A percentile compares a stretch with the other conserved stretches of the same genome.
These are phyloP conservation scores for Drosophila robusta DNA, from an alignment of 2,888 invertebrate species.

Conservation along the genomic window DNA sequence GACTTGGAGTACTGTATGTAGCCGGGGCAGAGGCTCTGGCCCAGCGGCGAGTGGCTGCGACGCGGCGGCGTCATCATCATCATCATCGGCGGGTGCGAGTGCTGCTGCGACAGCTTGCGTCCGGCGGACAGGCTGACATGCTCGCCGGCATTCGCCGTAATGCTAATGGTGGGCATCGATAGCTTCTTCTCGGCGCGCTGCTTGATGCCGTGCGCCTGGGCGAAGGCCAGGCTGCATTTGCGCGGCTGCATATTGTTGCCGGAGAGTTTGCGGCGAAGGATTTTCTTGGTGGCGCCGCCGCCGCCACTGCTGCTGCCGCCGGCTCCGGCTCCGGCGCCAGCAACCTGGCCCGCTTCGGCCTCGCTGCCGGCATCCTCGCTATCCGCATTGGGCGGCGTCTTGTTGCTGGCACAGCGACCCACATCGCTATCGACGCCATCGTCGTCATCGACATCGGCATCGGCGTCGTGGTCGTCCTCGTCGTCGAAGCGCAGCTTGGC, in stretches of 20 bases:
- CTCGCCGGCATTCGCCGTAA: constrained; percentile 64
- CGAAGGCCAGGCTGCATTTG: constrained; percentile 84
- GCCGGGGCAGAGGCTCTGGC: constrained; percentile 86
- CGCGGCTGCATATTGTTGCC: constrained; percentile 80
- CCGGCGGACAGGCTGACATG: constrained; percentile 54
- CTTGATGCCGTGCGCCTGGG: constrained; percentile 83
- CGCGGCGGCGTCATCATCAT: constrained; percentile 45
- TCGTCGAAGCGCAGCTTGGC: constrained; percentile 83
- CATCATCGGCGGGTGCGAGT: constrained; percentile 41
- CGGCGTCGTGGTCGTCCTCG: constrained; percentile 35
- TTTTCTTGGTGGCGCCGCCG: constrained; percentile 65
- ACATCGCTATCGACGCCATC: constrained; percentile 36
- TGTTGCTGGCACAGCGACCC: constrained; percentile 10
- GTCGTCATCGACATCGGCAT: constrained; percentile 48
- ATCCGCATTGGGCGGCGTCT: constrained; percentile 29
- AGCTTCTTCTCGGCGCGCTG: constrained; percentile 72
- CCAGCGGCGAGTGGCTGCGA: constrained; percentile 84
- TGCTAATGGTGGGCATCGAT: constrained; percentile 79
- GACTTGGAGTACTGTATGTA: constrained; percentile 93
- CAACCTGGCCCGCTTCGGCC: constrained; percentile 17
- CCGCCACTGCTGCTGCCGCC: constrained; percentile 12
- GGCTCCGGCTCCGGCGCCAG: constrained; percentile 8
- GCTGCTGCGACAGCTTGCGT: constrained; percentile 62
- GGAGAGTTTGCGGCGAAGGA: constrained; percentile 82
- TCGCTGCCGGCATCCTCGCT: constrained; percentile 46